Conservation (phyloP, 2,888 invertebrate species). For the Amphimallon solstitiale region DNA sequence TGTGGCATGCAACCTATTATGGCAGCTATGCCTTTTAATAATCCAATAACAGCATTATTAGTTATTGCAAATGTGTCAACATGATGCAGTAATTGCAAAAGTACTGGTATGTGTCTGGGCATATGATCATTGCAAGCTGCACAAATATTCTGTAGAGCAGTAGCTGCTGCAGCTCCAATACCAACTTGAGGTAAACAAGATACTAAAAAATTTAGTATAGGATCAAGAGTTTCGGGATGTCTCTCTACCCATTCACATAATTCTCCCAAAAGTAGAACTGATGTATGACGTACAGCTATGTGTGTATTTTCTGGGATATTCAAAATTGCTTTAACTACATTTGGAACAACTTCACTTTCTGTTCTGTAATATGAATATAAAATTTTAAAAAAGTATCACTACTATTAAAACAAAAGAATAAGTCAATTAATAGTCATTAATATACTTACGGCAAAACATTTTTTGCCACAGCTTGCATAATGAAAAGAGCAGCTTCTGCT, state of each 20-base stretch:
- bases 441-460: slow-evolving; percentile 93
- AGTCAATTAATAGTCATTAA: no score
- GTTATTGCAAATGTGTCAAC: slow-evolving; percentile 76
- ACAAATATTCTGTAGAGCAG: slow-evolving; percentile 87
- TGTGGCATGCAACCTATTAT: slow-evolving; percentile 69
- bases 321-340: slow-evolving; percentile 91
- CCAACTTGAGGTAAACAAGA: slow-evolving; percentile 77
- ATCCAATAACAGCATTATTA: slow-evolving; percentile 78
- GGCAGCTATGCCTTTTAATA: slow-evolving; percentile 76
- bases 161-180: slow-evolving; percentile 83
- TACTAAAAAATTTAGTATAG: slow-evolving; percentile 82
- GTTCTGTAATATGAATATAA: slow-evolving; percentile 68
- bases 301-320: slow-evolving; percentile 84
- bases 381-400: not conserved
- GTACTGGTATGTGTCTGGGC: slow-evolving; percentile 76
- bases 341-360: slow-evolving; percentile 91
- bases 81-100: slow-evolving; percentile 79
- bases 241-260: slow-evolving; percentile 94
- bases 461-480: slow-evolving; percentile 95
- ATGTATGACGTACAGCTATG: slow-evolving; percentile 88
- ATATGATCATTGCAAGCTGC: slow-evolving; percentile 83
- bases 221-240: slow-evolving; percentile 84
- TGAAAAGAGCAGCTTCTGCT: slow-evolving; percentile 91
- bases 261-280: slow-evolving; percentile 87
- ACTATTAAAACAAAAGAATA: no score